Evolutionary conservation across 2,888 invertebrate genomes (phyloP), one percentile per base, ranked within the genome.

Genomic region (Scaptomyza parva): DNA sequence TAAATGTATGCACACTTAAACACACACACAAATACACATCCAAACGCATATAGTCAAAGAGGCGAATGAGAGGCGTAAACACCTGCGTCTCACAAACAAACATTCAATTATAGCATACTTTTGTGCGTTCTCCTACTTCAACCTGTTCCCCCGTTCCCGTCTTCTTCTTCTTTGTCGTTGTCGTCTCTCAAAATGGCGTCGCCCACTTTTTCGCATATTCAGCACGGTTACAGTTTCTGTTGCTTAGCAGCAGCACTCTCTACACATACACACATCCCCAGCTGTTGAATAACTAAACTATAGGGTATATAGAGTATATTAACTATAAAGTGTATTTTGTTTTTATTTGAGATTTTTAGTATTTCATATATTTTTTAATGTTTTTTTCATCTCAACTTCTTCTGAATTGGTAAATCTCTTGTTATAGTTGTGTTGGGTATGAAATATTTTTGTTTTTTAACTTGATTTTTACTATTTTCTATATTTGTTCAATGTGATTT

Each of bases 71-170:
- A 22, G 33, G 52, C 44, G 55, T 57, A 63, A 59, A 59, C 70
- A 66, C 70, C 75, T 75, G 72, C 64, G 45, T 43, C 55, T 44
- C 44, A 72, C 78, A 67, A 68, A 73, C 86, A 82, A 86, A 86
- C 80, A 86, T 82, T 82, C 86, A 86, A 82, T 82, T 82, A 82
- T 78, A 80, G 70, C 86, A 83, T 78, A 86, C 86, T 86, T 86
- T 86, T 83, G 70, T 86, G 78, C 69, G 73, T 69, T 66, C 68
- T 17, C 37, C 1, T 37, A n/a, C n/a, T n/a, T n/a, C n/a, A n/a
- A n/a, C n/a, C n/a, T n/a, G n/a, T n/a, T n/a, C n/a, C n/a, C n/a
- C n/a, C n/a, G n/a, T n/a, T n/a, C n/a, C n/a, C n/a, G n/a, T n/a
- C n/a, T n/a, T n/a, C n/a, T n/a, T n/a, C n/a, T n/a, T n/a, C n/a